Evolutionary conservation across 2,888 invertebrate species (phyloP), one percentile per base, ranked within the genome.

Genomic region (Dolichopus griseipennis): DNA sequence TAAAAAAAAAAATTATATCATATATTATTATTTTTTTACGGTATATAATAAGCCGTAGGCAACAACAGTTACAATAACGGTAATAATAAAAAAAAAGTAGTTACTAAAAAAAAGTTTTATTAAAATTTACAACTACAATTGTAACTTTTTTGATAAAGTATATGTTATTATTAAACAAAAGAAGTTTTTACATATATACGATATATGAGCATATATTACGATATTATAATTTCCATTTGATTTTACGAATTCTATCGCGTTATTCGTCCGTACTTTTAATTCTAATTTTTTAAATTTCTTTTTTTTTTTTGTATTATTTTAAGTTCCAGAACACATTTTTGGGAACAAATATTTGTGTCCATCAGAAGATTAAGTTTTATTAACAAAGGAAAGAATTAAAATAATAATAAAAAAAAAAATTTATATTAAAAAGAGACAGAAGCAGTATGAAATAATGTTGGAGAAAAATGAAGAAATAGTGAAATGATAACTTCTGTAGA

Each of bases 221-320:
- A n/a, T n/a, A n/a, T 37, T 37, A 7, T 12, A 37, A 12, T 37
- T 37, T 37, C 8, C 8, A 5, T n/a, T n/a, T n/a, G n/a, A n/a
- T n/a, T 27, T 37, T 37, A 1, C 4, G 8, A n/a, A 52, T 52
- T 6, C 52, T 52, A 18, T 52, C 52, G 52, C 52, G 18, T 52
- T 52, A 52, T 52, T 52, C 52, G 52, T 52, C 52, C 52, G 15
- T 52, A 52, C n/a, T n/a, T n/a, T n/a, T n/a, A n/a, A n/a, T n/a
- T n/a, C n/a, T n/a, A n/a, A n/a, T 52, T 52, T 52, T 52, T 52
- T 15, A 52, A 18, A 18, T 52, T n/a, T 52, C 15, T 12, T 52
- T 52, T 41, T 41, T 41, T 15, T 41, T 27, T 37, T 37, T 52
- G 52, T n/a, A 18, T 52, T 52, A 15, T 43, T 43, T 43, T n/a